Base-by-base conservation (phyloP, 2,888 invertebrate genomes). In the Boloria euphrosyne region DNA sequence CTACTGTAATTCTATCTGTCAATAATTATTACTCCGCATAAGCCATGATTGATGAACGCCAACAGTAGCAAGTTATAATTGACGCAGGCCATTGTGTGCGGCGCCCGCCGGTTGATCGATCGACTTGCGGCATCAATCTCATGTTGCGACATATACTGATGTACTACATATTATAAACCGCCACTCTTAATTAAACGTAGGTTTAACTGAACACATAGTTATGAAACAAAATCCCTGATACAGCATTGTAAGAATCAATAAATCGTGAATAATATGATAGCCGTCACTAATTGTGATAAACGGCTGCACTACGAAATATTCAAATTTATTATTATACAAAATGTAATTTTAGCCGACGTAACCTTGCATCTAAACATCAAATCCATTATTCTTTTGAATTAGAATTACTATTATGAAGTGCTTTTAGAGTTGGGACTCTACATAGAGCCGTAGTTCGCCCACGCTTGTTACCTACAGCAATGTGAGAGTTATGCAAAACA, bases 41-140 rank as follows among this genome's bases (percentile, higher is more conserved):
- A 88, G 86, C 82, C 80, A 72, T 85, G 89, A 90, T 90, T 89
- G 87, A 90, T 89, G 86, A 80, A 79, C 75, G 81, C 77, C 80
- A 80, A 87, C 90, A 82, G 90, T 86, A 90, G 90, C 83, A 74
- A 73, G 75, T 74, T 77, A 79, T 86, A 88, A 90, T 88, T 85
- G 87, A 85, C 81, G 82, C 78, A 62, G 73, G 73, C 81, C 76
- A 87, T 89, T 89, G 87, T 88, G 73, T 53, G 62, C 66, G 73
- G 74, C 76, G 75, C 75, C 73, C 71, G 73, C 69, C 70, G 70
- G 72, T 74, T 85, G 86, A 88, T 84, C 80, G 82, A 87, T 85
- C 78, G 80, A 73, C 75, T 73, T 64, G 58, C 63, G 67, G 51
- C 65, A 66, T 63, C 63, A 68, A 72, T 71, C 69, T 70, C 65